phyloP scores from a whole-genome alignment of 2,113 vertebrate genomes.

The Aleadryas rufinucha region DNA sequence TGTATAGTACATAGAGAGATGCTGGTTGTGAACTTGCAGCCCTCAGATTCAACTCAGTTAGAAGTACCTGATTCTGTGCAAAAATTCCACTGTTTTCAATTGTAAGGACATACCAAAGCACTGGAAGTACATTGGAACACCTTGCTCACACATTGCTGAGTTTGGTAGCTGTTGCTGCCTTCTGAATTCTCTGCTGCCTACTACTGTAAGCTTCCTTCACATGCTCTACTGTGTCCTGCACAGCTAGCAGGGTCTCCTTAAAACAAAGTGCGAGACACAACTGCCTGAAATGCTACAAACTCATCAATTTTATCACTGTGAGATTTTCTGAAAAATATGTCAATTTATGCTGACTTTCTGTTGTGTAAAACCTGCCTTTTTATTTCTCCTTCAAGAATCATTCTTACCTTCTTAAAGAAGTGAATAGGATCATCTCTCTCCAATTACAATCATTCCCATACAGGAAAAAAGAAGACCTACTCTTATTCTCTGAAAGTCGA shows the following conservation, averaged over 20 bases:
- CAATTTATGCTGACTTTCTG: slow-evolving; percentile 1
- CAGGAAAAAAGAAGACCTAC: not conserved
- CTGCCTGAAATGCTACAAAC: not conserved
- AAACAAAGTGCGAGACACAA: not conserved
- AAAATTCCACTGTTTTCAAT: not conserved
- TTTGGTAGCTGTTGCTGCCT: accelerated
- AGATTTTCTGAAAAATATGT: not conserved
- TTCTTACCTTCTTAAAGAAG: not conserved
- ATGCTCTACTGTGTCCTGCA: not conserved
- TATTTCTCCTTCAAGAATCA: not conserved
- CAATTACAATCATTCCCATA: slow-evolving; percentile 31
- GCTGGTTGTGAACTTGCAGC: not conserved
- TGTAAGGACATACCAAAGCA: not conserved
- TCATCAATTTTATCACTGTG: not conserved
- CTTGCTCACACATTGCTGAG: not conserved
- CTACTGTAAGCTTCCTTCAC: not conserved
- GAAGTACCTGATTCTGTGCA: not conserved
- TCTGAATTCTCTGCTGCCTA: not conserved
- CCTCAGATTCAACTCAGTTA: not conserved
- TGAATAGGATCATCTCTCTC: slow-evolving; percentile 28
- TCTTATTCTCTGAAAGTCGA: not conserved
- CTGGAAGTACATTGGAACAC: not conserved
- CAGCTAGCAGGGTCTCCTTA: not conserved
- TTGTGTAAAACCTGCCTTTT: not conserved
- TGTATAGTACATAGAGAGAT: accelerated